Conservation (phyloP, 2,888 invertebrate genomes). For the Hyposoter didymator region DNA sequence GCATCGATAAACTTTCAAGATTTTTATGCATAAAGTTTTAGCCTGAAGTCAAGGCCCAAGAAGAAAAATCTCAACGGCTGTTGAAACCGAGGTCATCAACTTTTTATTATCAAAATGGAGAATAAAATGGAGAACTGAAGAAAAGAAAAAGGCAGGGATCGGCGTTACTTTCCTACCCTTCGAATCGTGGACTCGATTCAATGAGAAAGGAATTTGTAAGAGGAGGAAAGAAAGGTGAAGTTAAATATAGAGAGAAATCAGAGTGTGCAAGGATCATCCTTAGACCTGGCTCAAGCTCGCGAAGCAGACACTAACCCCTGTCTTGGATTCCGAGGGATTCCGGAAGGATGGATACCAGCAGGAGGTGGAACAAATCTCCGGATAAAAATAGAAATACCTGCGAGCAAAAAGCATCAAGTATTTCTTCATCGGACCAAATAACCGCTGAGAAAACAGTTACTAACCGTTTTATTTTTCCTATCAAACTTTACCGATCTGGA, state of each 20-base stretch:
- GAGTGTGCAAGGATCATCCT: background rate
- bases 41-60: background rate
- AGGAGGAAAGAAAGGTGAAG: background rate
- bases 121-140: background rate
- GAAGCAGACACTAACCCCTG: background rate
- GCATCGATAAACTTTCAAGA: conserved; percentile 51
- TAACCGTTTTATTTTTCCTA: conserved; percentile 6
- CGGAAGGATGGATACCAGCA: conserved; percentile 9
- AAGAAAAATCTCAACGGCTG: background rate
- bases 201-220: background rate
- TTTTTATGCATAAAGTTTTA: conserved; percentile 14
- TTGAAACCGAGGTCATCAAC: conserved; percentile 5
- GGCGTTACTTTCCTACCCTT: background rate
- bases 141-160: background rate
- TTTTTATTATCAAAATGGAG: background rate
- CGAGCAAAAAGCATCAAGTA: background rate
- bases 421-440: conserved; percentile 18
- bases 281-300: background rate
- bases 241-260: background rate
- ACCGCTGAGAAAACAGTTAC: conserved; percentile 12
- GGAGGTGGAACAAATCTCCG: conserved; percentile 41
- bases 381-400: conserved; percentile 13
- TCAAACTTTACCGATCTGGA: background rate
- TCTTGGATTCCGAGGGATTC: conserved; percentile 13
- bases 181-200: background rate